A percentile compares a stretch with the other conserved stretches of the same genome.
These are phyloP conservation scores for Drepanosiphum platanoidis DNA, from an alignment of 2,888 invertebrate genomes.

Conservation along the genomic window DNA sequence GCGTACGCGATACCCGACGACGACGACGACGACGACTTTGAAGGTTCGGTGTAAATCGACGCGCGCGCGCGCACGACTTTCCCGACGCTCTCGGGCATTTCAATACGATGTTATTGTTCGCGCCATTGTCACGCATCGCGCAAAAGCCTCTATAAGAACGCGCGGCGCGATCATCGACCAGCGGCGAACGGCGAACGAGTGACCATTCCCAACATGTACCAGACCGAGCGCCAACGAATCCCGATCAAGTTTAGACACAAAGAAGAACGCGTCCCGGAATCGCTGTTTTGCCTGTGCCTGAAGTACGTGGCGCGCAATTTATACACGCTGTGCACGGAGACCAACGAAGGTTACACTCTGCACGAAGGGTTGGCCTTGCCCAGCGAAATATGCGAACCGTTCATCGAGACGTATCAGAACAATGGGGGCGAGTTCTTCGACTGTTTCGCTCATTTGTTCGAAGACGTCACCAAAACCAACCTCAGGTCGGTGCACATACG, in stretches of 20 bases:
- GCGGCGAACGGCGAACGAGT: not conserved
- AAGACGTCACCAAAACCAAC: conserved; percentile 39
- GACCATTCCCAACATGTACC: conserved; percentile 26
- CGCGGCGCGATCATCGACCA: too few relatives aligned
- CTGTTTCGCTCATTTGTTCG: conserved; percentile 60
- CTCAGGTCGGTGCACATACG: conserved; percentile 68
- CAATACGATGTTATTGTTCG: too few relatives aligned
- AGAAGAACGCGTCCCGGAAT: conserved; percentile 42
- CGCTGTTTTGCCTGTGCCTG: conserved; percentile 40
- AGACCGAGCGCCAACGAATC: conserved; percentile 22
- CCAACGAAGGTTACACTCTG: conserved; percentile 69
- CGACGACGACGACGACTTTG: not conserved
- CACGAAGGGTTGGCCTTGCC: conserved; percentile 75
- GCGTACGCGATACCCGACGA: not conserved
- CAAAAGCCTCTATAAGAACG: too few relatives aligned
- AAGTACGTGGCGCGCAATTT: conserved; percentile 68
- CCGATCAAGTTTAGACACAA: conserved; percentile 54
- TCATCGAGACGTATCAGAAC: conserved; percentile 73
- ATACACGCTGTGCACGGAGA: conserved; percentile 71
- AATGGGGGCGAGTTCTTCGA: conserved; percentile 73
- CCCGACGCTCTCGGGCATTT: too few relatives aligned
- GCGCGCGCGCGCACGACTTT: too few relatives aligned
- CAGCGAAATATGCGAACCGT: conserved; percentile 77
- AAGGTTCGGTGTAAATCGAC: not conserved
- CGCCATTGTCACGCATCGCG: not conserved